phyloP scores from a whole-genome alignment of 2,113 vertebrate species.

The Ageneiosus marmoratus region DNA sequence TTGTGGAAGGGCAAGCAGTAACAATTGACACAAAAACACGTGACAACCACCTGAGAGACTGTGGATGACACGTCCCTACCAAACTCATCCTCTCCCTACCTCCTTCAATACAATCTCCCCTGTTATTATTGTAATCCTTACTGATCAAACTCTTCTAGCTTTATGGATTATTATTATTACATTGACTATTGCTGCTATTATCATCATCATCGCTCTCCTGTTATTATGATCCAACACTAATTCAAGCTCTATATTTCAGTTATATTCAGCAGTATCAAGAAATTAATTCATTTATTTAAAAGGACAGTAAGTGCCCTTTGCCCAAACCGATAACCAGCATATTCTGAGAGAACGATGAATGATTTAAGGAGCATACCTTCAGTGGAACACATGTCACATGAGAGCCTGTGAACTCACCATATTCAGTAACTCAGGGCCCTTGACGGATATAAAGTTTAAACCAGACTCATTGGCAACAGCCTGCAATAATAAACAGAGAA shows the following conservation, averaged over 20 bases:
- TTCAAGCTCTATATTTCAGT: not conserved
- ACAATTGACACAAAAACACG: not conserved
- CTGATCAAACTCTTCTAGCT: not conserved
- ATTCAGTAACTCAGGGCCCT: conserved; percentile 94
- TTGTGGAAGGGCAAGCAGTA: not conserved
- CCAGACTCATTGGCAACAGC: conserved; percentile 96
- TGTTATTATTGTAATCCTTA: not conserved
- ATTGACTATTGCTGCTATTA: not conserved
- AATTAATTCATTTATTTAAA: not conserved
- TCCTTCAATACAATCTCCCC: not conserved
- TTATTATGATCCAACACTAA: not conserved
- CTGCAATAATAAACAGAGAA: conserved; percentile 68
- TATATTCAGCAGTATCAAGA: not conserved
- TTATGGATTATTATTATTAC: not conserved
- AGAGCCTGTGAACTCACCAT: conserved; percentile 79
- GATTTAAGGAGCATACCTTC: not conserved
- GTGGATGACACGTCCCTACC: not conserved
- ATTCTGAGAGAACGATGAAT: not conserved
- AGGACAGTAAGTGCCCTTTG: not conserved
- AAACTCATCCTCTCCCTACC: not conserved
- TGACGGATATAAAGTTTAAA: conserved; percentile 97
- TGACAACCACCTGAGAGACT: not conserved
- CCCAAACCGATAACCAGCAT: not conserved
- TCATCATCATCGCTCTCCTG: not conserved
- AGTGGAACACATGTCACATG: not conserved